These are phyloP conservation scores for Phymastichus coffea DNA, from an alignment of 1,140 invertebrate genomes.

Conservation along the genomic window DNA sequence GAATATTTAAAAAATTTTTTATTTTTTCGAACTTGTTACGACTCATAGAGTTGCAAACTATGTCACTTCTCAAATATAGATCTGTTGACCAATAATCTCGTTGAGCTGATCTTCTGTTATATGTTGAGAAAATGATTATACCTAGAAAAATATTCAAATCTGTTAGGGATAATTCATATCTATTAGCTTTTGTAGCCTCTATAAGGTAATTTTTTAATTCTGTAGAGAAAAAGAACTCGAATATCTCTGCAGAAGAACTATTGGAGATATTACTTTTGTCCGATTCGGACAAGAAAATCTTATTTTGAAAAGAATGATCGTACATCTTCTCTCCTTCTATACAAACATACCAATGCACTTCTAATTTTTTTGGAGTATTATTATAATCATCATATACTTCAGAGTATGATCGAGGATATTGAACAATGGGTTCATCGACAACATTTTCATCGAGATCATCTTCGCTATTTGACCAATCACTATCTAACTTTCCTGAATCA, in stretches of 20 bases:
- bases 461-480: too few relatives aligned
- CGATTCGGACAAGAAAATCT: neutral
- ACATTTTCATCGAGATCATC: too few relatives aligned
- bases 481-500: too few relatives aligned
- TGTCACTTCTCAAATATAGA: neutral
- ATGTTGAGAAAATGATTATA: too few relatives aligned
- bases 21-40: constrained; percentile 19
- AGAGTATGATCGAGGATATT: too few relatives aligned
- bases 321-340: constrained; percentile 6
- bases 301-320: constrained; percentile 9
- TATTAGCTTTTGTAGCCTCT: constrained; percentile 7
- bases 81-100: constrained; percentile 25
- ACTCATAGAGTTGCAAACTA: constrained; percentile 1
- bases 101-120: too few relatives aligned
- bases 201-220: constrained; percentile 24
- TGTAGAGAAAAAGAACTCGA: constrained; percentile 15
- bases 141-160: constrained; percentile 22
- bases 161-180: neutral
- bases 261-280: neutral
- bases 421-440: too few relatives aligned
- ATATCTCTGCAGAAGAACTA: neutral
- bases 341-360: neutral
- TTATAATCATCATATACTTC: too few relatives aligned
- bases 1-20: constrained; percentile 20
- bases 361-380: constrained; percentile 16